These are phyloP conservation scores for Lipophrys pholis DNA, from an alignment of 2,113 vertebrate species.

Conservation along the genomic window DNA sequence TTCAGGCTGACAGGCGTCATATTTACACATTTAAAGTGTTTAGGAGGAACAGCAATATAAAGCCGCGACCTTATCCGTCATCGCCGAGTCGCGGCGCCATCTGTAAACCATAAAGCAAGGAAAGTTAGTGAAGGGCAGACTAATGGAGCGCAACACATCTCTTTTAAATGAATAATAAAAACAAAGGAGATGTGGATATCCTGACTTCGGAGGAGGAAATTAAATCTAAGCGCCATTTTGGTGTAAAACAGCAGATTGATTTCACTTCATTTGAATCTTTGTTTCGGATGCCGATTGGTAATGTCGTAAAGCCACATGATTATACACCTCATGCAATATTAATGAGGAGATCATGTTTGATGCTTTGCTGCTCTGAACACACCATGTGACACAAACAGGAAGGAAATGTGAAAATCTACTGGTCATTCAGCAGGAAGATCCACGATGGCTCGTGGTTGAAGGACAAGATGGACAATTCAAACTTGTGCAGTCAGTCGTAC, in stretches of 20 bases:
- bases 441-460: no score
- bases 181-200: not conserved
- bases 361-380: not conserved
- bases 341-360: constrained; percentile 1
- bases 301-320: not conserved
- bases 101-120: constrained; percentile 27
- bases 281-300: not conserved
- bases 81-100: constrained; percentile 15
- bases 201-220: not conserved
- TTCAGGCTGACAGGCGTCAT: not conserved
- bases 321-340: constrained; percentile 18
- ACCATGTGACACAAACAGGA: constrained; percentile 1
- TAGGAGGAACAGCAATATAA: not conserved
- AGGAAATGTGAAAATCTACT: not conserved
- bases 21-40: constrained; percentile 11
- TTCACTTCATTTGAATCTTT: not conserved
- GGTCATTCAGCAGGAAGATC: no score
- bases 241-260: not conserved
- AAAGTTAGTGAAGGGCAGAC: not conserved
- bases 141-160: constrained; percentile 42
- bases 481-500: no score
- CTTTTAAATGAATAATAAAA: not conserved
- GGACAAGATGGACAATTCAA: no score
- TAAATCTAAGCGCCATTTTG: not conserved
- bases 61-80: constrained; percentile 1